Evolutionary conservation across 2,797 vertebrate genomes (phyloP), one percentile per base, ranked within the genome.

Genomic region (Hephaestus fuliginosus): DNA sequence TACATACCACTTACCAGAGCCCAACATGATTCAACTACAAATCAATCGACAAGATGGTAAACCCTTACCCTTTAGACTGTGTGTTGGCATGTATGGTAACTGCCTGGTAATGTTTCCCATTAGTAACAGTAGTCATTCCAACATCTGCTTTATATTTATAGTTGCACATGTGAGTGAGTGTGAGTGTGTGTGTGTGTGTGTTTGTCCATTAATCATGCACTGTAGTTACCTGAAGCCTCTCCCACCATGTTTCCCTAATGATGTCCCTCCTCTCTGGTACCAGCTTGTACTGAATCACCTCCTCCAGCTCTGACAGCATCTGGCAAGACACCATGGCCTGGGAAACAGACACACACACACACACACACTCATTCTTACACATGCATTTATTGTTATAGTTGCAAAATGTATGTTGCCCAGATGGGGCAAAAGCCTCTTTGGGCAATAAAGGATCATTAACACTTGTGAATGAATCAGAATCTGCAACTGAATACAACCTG

Each of bases 281-380:
- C 84, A 99, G 95, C 90, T 99, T 99, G 79, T 99, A 99, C 94
- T 99, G 98, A 94, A 99, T 99, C 56, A 99, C 98, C 91, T 99
- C 98, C 93, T 99, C 98, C 68, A 99, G 95, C 92, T 99, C 98
- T 0, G 98, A 99, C 63, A 99, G 95, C 98, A 99, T 99, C 93
- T 99, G 97, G 94, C 97, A 99, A 58, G 98, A 99, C 18, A 99
- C 98, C 98, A 99, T 99, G 72, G 98, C 98, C 98, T 99, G 78
- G 78, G 56, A 86, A 80, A 85, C 48, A 82, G 64, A 81, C 69
- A 80, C 28, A 84, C 46, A 74, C 41, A 48, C 56, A 81, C 30
- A 82, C 46, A 76, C 36, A 65, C 2, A 46, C 41, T 53, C 22
- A 71, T 22, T 20, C 43, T 80, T 48, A 72, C 44, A 3, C 43